Percentiles rank a stretch among this genome's conserved stretches.
These are phyloP conservation scores for Apeltes quadracus DNA, from an alignment of 2,113 vertebrate species.

Conservation along the genomic window DNA sequence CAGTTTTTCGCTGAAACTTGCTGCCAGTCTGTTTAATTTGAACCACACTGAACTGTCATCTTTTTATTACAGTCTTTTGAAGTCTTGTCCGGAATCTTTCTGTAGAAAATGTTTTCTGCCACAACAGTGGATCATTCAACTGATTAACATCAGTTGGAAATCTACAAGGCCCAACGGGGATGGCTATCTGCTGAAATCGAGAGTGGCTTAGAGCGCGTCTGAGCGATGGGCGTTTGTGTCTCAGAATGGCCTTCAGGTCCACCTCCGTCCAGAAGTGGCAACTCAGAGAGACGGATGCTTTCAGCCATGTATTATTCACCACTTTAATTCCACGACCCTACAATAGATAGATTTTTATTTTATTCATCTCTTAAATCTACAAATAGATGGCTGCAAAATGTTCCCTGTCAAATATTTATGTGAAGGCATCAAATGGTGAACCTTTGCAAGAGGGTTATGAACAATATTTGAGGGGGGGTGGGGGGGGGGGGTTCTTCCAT, in stretches of 20 bases:
- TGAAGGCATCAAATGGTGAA: slow-evolving; percentile 4
- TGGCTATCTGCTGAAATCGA: slow-evolving; percentile 44
- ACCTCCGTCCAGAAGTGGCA: slow-evolving; percentile 37
- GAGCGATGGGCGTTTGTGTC: too few species aligned
- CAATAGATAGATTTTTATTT: slow-evolving; percentile 66
- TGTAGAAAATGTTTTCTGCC: background rate
- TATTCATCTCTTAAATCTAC: slow-evolving; percentile 62
- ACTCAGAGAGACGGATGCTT: slow-evolving; percentile 56
- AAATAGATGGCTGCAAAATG: slow-evolving; percentile 69
- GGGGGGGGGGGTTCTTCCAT: too few species aligned
- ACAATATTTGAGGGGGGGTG: too few species aligned
- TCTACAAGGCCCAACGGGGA: slow-evolving; percentile 7
- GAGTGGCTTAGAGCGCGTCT: slow-evolving; percentile 53
- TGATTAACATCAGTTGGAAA: background rate
- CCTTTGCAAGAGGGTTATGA: background rate
- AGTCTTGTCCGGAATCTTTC: background rate
- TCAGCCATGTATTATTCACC: slow-evolving; percentile 74
- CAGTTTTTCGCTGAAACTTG: background rate
- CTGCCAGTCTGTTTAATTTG: background rate
- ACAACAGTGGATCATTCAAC: background rate
- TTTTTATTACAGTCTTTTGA: too few species aligned
- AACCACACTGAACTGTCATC: background rate
- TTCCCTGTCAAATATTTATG: slow-evolving; percentile 62
- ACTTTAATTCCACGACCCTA: slow-evolving; percentile 60
- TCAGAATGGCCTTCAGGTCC: slow-evolving; percentile 40